Evolutionary conservation across 2,888 invertebrate genomes (phyloP).

Genomic region (Tetragonisca angustula): DNA sequence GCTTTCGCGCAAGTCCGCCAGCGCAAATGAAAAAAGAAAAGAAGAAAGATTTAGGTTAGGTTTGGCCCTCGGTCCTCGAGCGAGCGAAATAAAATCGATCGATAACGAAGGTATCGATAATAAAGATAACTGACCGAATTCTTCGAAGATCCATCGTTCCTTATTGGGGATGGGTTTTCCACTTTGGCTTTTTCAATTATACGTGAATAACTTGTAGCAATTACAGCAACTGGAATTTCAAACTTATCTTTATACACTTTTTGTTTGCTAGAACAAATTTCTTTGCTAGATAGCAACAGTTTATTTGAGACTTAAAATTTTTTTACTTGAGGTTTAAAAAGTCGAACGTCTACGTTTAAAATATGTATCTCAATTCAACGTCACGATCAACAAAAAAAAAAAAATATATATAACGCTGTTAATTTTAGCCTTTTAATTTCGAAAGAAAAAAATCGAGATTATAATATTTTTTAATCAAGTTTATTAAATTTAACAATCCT

Average conservation of each 20-base stretch:
- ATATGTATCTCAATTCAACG: too few species aligned
- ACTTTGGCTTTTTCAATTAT: not conserved
- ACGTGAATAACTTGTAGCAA: not conserved
- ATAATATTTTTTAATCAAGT: too few species aligned
- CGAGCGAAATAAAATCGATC: not conserved
- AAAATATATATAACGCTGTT: too few species aligned
- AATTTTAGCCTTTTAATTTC: too few species aligned
- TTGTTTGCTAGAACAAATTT: not conserved
- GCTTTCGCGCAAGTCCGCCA: slow-evolving; percentile 45
- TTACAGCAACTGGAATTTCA: not conserved
- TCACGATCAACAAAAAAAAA: too few species aligned
- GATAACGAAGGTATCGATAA: not conserved
- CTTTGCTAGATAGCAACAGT: not conserved
- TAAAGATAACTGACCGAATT: not conserved
- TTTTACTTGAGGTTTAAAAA: too few species aligned
- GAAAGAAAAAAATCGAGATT: too few species aligned
- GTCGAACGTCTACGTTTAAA: too few species aligned
- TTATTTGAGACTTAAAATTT: too few species aligned
- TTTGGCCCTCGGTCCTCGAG: not conserved
- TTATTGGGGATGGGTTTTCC: not conserved
- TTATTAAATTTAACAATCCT: too few species aligned
- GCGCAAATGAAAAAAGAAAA: not conserved
- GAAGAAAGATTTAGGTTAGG: too few species aligned
- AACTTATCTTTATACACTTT: not conserved
- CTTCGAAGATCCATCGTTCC: not conserved